phyloP scores from a whole-genome alignment of 2,797 vertebrate species.

The Centropyge bicolor region DNA sequence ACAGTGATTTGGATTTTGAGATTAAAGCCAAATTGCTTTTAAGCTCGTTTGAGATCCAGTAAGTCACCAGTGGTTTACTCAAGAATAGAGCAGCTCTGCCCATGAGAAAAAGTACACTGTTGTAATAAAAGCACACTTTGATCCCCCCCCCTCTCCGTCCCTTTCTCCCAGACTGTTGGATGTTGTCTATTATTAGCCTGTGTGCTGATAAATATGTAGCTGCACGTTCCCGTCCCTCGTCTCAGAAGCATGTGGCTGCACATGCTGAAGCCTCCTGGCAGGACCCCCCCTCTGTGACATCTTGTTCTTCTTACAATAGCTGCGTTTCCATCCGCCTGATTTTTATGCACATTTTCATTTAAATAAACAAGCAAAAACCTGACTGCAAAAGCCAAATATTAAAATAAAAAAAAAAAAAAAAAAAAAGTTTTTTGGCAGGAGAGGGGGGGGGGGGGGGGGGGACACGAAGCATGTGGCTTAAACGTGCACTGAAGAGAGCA shows the following conservation, averaged over 20 bases:
- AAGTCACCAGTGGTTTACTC: slow-evolving; percentile 12
- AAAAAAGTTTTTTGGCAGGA: too few species aligned
- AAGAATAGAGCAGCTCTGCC: slow-evolving; percentile 3
- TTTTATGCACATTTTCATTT: too few species aligned
- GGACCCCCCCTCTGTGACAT: slow-evolving; percentile 38
- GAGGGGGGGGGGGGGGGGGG: too few species aligned
- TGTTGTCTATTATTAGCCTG: slow-evolving; percentile 37
- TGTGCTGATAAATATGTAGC: slow-evolving; percentile 19
- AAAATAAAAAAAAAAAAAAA: too few species aligned
- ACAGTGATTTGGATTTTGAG: not conserved
- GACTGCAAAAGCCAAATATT: too few species aligned
- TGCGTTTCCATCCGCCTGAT: too few species aligned
- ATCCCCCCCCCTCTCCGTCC: not conserved
- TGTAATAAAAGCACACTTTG: slow-evolving; percentile 19
- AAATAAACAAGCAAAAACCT: too few species aligned
- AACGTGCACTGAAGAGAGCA: not conserved
- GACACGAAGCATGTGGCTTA: not conserved
- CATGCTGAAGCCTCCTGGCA: slow-evolving; percentile 9
- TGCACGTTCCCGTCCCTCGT: slow-evolving; percentile 17
- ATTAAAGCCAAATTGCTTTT: not conserved
- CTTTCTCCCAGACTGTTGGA: slow-evolving; percentile 12
- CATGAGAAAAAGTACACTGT: slow-evolving; percentile 5
- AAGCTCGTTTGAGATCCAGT: not conserved
- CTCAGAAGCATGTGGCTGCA: slow-evolving; percentile 26
- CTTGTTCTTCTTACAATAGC: slow-evolving; percentile 33